Evolutionary conservation across 2,113 vertebrate species (phyloP).

Genomic region (Atherinomorus stipes): DNA sequence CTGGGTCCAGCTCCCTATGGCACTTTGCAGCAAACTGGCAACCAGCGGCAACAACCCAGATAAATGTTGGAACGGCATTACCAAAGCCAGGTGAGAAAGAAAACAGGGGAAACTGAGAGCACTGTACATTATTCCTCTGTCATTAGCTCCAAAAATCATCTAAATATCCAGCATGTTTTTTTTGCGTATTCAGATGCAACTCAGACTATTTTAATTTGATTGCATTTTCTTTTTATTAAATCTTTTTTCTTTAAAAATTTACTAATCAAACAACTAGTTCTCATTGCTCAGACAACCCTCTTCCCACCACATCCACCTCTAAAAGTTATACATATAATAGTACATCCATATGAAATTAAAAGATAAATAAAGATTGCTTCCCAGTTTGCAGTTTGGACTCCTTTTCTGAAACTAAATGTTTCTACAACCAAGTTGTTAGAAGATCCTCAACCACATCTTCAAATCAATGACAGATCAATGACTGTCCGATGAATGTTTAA

Average conservation of each 20-base stretch:
- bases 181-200: background rate
- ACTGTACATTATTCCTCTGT: background rate
- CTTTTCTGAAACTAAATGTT: background rate
- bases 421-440: background rate
- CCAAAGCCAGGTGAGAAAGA: constrained; percentile 85
- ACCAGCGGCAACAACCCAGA: constrained; percentile 81
- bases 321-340: too few species aligned
- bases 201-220: too few species aligned
- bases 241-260: too few species aligned
- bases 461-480: background rate
- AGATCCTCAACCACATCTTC: background rate
- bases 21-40: constrained; percentile 87
- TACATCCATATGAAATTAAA: too few species aligned
- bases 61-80: constrained; percentile 93
- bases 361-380: too few species aligned
- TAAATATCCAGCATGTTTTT: background rate
- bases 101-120: background rate
- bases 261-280: too few species aligned
- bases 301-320: too few species aligned
- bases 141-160: background rate
- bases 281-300: too few species aligned
- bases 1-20: constrained; percentile 88
- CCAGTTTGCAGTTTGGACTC: too few species aligned
- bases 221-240: too few species aligned
- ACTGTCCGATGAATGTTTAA: background rate